These are phyloP conservation scores for Pogonophryne albipinna DNA, from an alignment of 2,797 vertebrate genomes.

Conservation along the genomic window DNA sequence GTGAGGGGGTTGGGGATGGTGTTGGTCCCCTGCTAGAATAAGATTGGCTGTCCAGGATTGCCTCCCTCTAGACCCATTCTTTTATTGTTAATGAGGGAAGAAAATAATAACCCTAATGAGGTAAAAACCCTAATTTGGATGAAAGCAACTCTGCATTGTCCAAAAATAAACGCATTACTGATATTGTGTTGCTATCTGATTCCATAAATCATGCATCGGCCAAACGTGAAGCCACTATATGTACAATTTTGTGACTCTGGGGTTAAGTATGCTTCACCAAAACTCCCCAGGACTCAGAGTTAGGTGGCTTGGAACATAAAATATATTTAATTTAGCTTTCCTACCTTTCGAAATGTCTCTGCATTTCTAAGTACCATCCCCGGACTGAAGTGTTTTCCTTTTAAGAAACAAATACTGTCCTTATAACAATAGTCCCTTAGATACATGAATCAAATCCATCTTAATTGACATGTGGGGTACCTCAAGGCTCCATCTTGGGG, in stretches of 20 bases:
- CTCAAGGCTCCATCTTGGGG: too few species aligned
- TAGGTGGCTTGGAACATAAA: not conserved
- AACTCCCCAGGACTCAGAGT: not conserved
- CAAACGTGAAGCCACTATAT: not conserved
- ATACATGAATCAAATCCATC: not conserved
- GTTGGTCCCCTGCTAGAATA: not conserved
- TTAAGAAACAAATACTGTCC: not conserved
- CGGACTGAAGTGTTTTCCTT: not conserved
- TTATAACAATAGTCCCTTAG: not conserved
- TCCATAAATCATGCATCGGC: not conserved
- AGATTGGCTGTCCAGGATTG: slow-evolving; percentile 41
- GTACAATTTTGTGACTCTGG: not conserved
- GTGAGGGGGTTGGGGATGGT: not conserved
- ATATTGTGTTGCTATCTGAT: not conserved
- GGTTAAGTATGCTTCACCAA: not conserved
- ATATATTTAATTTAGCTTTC: not conserved
- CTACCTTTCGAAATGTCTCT: too few species aligned
- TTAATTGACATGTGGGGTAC: too few species aligned
- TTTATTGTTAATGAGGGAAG: slow-evolving; percentile 17
- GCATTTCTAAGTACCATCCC: not conserved
- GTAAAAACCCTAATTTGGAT: not conserved
- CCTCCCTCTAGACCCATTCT: slow-evolving; percentile 31
- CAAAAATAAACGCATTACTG: not conserved
- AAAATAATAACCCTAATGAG: slow-evolving; percentile 17
- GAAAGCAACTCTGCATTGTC: slow-evolving; percentile 7